Base-by-base conservation (phyloP, 2,113 vertebrate species). In the Myodes glareolus region DNA sequence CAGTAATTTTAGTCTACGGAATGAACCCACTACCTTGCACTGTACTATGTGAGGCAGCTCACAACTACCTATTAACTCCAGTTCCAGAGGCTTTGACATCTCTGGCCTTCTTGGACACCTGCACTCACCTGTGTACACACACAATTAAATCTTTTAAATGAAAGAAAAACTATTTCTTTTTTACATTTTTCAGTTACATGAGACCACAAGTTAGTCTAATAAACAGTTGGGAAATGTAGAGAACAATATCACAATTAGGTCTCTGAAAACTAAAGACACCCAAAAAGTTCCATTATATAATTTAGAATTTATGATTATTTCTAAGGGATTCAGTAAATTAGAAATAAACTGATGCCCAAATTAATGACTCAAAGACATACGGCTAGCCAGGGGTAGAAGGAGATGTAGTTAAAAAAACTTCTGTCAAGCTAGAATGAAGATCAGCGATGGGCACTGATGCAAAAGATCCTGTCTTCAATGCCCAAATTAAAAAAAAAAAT, bases 261-360 rank as follows among this genome's bases (percentile, higher is more conserved):
- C 75, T 95, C 68, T 84, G 45, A 93, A 96, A 97, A 91, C 61
- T 72, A 76, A 88, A 91, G 58, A 52, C 47, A 92, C 90, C 39
- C 45, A 95, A 87, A 95, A 94, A 93, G 63, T 13, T 61, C 2
- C 47, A 91, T 92, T 75, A 80, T 17, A 27, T 86, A 61, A 85
- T 52, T 70, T 65, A 78, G 55, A 94, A n/a, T 16, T 47, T 55
- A 77, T 86, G 39, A 91, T 70, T 94, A 92, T 80, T 82, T 92
- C 27, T 76, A 78, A 96, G 3, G 3, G 23, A 95, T 45, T 93
- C 47, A 92, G 80, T 95, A 97, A 96, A 94, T 81, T 86, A 91
- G 63, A 94, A 58, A 82, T 52, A 94, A 92, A 93, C 45, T 77
- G 17, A 92, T 91, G 72, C 45, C 73, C n/a, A 73, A 61, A 42